phyloP scores from a whole-genome alignment of 2,888 invertebrate genomes.

The Coleophora flavipennella region DNA sequence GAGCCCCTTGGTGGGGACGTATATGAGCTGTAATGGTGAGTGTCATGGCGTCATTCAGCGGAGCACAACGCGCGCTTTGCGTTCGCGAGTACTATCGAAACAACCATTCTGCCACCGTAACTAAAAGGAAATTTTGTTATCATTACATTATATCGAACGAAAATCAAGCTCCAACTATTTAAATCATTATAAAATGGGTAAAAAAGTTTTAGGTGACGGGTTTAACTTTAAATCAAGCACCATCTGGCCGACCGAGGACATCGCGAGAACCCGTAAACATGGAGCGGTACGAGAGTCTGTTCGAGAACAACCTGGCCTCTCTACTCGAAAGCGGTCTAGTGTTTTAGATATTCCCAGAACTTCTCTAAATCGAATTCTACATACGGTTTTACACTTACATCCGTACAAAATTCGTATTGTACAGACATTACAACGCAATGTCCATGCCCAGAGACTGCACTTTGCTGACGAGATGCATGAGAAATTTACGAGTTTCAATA shows the following conservation, averaged over 20 bases:
- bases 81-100: no score
- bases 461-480: conserved; percentile 8
- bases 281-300: conserved; percentile 5
- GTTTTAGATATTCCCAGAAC: conserved; percentile 5
- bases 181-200: conserved; percentile 11
- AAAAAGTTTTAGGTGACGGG: conserved; percentile 16
- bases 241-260: no score
- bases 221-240: conserved; percentile 14
- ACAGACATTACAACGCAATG: conserved; percentile 9
- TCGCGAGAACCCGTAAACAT: conserved; percentile 7
- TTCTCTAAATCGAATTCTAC: conserved; percentile 5
- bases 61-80: conserved; percentile 2
- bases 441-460: conserved; percentile 5
- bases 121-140: conserved; percentile 3
- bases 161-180: no score
- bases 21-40: no score
- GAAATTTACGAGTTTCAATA: conserved; percentile 9
- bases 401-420: conserved; percentile 7
- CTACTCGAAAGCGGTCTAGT: conserved; percentile 5
- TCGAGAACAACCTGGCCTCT: conserved; percentile 4
- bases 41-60: conserved; percentile 4
- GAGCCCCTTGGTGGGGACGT: no score
- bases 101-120: no score
- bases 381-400: conserved; percentile 6
- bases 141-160: background rate